Evolutionary conservation across 2,888 invertebrate genomes (phyloP).

Genomic region (Deroplatys truncata): DNA sequence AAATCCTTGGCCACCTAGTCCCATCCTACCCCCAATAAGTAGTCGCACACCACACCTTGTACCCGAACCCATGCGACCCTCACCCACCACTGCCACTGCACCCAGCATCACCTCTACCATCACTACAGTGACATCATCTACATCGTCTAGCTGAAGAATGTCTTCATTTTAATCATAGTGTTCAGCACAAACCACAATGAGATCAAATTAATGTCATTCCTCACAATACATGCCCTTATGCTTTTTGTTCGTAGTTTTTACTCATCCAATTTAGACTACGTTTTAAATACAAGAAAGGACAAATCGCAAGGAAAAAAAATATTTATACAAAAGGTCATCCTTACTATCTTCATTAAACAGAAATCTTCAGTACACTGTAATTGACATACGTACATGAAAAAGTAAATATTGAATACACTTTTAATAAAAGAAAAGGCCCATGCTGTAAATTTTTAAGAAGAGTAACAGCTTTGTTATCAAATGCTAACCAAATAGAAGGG

Average conservation of each 20-base stretch:
- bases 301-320: background rate
- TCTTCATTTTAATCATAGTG: background rate
- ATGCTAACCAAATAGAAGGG: too few relatives aligned
- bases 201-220: background rate
- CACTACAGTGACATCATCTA: background rate
- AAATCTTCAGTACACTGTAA: too few relatives aligned
- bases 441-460: too few relatives aligned
- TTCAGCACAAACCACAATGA: background rate
- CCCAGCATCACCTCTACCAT: constrained; percentile 1
- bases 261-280: background rate
- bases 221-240: background rate
- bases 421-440: too few relatives aligned
- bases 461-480: too few relatives aligned
- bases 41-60: constrained; percentile 69
- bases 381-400: too few relatives aligned
- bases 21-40: constrained; percentile 66
- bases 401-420: too few relatives aligned
- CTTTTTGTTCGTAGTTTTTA: background rate
- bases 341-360: too few relatives aligned
- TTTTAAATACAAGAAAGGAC: background rate
- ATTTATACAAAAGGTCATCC: background rate
- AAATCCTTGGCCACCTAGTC: constrained; percentile 74
- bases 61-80: constrained; percentile 50
- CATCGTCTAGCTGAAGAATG: constrained; percentile 26
- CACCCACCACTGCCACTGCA: background rate